Conservation (phyloP, 2,113 vertebrate genomes). For the Labeo catla region DNA sequence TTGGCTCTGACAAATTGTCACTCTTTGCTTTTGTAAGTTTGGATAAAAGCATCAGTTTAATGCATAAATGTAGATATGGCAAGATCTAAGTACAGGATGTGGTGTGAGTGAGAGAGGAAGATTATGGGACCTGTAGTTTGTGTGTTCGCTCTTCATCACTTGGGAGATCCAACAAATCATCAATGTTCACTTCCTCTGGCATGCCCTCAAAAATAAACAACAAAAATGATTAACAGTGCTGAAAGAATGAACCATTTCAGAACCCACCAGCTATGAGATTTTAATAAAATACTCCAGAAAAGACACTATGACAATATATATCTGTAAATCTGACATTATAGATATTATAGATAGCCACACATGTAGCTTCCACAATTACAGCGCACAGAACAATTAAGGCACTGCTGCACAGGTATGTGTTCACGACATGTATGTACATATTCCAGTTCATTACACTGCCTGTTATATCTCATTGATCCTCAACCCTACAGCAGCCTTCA, state of each 20-base stretch:
- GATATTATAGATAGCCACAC: neutral
- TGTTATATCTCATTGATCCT: neutral
- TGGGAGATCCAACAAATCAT: conserved; percentile 81
- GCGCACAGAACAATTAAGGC: neutral
- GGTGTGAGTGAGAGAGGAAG: neutral
- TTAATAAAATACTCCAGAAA: neutral
- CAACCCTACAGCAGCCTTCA: neutral
- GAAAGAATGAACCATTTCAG: neutral
- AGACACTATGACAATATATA: neutral
- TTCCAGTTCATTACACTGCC: neutral
- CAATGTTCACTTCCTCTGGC: conserved; percentile 88
- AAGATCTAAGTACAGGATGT: neutral
- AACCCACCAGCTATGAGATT: neutral
- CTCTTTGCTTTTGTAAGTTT: neutral
- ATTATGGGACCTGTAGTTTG: conserved; percentile 76
- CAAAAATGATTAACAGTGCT: neutral
- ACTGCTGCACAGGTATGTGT: neutral
- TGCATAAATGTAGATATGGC: neutral
- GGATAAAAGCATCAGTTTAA: neutral
- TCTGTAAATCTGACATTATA: neutral
- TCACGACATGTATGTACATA: neutral
- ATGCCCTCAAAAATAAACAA: conserved; percentile 74
- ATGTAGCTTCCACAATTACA: neutral
- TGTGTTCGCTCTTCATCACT: conserved; percentile 75
- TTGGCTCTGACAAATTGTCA: neutral